Percentiles rank a stretch among this genome's conserved stretches.
Conservation (phyloP, 2,113 vertebrate genomes). For the Accipiter virgatus region DNA sequence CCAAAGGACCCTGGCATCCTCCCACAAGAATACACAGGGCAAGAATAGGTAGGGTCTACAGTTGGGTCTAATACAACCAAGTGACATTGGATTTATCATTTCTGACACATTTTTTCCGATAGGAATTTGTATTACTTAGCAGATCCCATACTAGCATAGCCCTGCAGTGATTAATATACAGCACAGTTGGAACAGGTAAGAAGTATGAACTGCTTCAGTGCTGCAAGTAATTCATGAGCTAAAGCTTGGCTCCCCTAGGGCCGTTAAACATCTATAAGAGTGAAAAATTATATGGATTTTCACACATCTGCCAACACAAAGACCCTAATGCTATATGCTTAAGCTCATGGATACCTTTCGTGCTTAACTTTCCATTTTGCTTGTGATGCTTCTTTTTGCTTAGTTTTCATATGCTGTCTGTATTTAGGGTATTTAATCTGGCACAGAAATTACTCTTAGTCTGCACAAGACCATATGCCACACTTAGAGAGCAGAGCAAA, state of each 20-base stretch:
- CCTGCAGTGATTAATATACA: background rate
- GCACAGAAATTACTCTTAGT: background rate
- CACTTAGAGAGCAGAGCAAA: background rate
- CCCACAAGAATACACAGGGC: background rate
- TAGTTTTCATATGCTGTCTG: background rate
- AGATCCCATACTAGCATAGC: background rate
- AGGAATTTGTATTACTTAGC: background rate
- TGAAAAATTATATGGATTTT: background rate
- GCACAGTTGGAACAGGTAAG: background rate
- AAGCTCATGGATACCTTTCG: background rate
- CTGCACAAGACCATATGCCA: background rate
- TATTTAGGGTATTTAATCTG: background rate
- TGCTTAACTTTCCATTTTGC: background rate
- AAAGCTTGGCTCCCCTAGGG: background rate
- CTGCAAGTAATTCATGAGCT: background rate
- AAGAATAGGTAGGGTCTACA: background rate
- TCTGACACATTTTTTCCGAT: background rate
- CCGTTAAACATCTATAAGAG: background rate
- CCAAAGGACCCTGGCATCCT: background rate
- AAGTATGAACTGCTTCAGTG: background rate
- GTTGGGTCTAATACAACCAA: background rate
- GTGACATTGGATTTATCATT: background rate
- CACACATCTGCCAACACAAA: background rate
- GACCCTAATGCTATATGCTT: background rate
- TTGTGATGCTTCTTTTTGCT: background rate